phyloP scores from a whole-genome alignment of 2,888 invertebrate species.

The Dimorphilus gyrociliatus region DNA sequence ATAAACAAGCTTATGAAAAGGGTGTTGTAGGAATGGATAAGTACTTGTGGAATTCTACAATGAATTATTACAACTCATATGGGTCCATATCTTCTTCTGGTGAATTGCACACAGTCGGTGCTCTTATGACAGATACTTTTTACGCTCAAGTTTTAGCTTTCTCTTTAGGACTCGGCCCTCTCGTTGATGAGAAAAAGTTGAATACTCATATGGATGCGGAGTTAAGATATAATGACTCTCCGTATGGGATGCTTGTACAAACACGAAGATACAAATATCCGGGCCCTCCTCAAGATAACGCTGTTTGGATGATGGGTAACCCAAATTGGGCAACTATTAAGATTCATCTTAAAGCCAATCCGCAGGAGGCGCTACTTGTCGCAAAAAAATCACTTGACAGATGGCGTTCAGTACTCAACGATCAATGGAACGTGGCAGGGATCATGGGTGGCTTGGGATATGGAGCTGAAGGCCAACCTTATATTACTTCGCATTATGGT shows the following conservation, averaged over 20 bases:
- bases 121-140: no score
- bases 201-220: constrained; percentile 3
- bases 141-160: constrained; percentile 3
- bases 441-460: no score
- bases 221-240: constrained; percentile 1
- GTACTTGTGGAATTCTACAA: constrained; percentile 2
- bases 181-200: constrained; percentile 1
- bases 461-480: constrained; percentile 3
- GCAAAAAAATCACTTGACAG: constrained; percentile 1
- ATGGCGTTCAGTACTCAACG: background rate
- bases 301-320: constrained; percentile 3
- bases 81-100: no score
- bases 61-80: constrained; percentile 2
- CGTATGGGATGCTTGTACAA: constrained; percentile 3
- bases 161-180: constrained; percentile 2
- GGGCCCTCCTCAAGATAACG: constrained; percentile 2
- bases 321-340: constrained; percentile 3
- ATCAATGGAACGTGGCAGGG: no score
- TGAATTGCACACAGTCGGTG: no score
- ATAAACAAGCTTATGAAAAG: background rate
- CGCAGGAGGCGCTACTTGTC: background rate
- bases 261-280: constrained; percentile 3
- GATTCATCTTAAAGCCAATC: constrained; percentile 1
- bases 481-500: constrained; percentile 4
- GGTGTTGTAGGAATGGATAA: background rate